Base-by-base conservation (phyloP, 2,113 vertebrate species). In the Vulpes vulpes region DNA sequence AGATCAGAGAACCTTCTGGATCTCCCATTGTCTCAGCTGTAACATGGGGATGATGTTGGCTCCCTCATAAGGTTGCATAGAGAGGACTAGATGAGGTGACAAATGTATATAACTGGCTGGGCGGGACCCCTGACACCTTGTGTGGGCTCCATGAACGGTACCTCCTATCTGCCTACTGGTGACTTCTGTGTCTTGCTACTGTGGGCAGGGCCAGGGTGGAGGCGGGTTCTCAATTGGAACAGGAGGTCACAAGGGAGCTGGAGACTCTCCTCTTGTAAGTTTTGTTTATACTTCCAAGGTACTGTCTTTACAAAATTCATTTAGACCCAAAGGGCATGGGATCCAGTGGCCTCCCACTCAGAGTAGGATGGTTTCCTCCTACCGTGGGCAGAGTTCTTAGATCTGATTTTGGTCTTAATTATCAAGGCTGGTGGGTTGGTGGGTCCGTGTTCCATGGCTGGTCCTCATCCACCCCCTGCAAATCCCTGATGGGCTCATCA, bases 51-150 rank as follows among this genome's bases (percentile, higher is more conserved):
- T 4, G 60, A 35, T 27, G 11, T 73, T 55, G 17, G 67, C 35
- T 71, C 5, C 51, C 15, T 83, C 2, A 0, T 3, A 64, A 60
- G 27, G 25, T 38, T 57, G 19, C 11, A 6, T n/a, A 14, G 76
- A 80, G 25, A 53, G n/a, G 14, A 81, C 43, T 35, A 57, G 57
- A 1, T 0, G 9, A 62, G 43, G 38, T 15, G 32, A 25, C 11
- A 16, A 23, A 87, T 3, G 4, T 80, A 2, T 51, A 0, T 8
- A 16, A 43, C 0, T 0, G 55, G 64, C 19, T 20, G 7, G 8
- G 2, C 0, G 38, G 49, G 32, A 35, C 27, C 88, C 35, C 83
- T 17, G 25, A 15, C 27, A 59, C 7, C 73, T 64, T 11, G 1
- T 12, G 1, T 35, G 5, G 35, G 11, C 53, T 78, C 88, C 14